A percentile compares a stretch with the other conserved stretches of the same genome.
phyloP scores from a whole-genome alignment of 2,888 invertebrate genomes.

The Steromphala cineraria region DNA sequence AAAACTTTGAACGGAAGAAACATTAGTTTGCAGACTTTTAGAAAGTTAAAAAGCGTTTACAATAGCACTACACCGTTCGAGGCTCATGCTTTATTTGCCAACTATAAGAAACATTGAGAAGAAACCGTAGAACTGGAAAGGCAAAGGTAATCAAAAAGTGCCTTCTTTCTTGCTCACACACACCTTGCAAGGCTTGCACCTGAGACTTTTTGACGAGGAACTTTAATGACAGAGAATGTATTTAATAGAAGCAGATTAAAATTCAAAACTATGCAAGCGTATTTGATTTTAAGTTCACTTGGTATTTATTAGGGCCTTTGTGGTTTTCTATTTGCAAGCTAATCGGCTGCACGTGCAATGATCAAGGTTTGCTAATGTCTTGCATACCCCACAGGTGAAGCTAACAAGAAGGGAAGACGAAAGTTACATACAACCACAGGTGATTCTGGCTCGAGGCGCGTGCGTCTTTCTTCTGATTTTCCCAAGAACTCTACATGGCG shows the following conservation, averaged over 20 bases:
- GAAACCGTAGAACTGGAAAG: not conserved
- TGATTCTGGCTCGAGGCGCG: too few relatives aligned
- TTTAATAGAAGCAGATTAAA: conserved; percentile 9
- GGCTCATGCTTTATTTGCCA: not conserved
- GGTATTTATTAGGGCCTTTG: not conserved
- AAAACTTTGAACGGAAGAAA: not conserved
- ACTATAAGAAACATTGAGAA: not conserved
- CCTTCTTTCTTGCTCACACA: not conserved
- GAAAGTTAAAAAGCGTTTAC: not conserved
- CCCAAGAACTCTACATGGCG: too few relatives aligned
- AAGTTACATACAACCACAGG: not conserved
- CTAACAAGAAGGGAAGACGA: not conserved
- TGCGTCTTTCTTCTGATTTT: too few relatives aligned
- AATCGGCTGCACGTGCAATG: conserved; percentile 9
- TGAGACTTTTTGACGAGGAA: not conserved
- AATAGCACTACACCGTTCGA: not conserved
- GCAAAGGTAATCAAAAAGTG: not conserved
- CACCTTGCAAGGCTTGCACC: not conserved
- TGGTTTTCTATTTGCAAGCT: not conserved
- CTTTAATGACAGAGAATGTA: not conserved
- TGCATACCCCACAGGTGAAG: not conserved
- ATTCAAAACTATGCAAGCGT: conserved; percentile 16
- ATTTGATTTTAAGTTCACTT: conserved; percentile 6
- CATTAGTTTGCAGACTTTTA: not conserved
- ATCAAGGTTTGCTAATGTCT: not conserved